Percentiles rank a stretch among this genome's conserved stretches.
Evolutionary conservation across 2,797 vertebrate genomes (phyloP).

Genomic region (Myripristis murdjan): DNA sequence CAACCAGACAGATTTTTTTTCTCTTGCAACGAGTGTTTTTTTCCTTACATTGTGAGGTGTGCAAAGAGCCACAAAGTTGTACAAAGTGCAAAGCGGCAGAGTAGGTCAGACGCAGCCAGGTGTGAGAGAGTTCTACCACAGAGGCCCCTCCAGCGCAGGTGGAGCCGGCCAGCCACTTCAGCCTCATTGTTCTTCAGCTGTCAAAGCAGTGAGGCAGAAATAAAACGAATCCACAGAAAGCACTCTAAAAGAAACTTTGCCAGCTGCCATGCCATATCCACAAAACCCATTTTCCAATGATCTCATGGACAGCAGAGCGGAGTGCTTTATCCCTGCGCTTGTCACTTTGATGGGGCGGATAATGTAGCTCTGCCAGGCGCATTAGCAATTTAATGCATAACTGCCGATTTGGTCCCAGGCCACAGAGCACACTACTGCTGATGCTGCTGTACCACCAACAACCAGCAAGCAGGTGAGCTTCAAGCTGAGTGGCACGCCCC

Average conservation of each 20-base stretch:
- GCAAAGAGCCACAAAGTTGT: slow-evolving; percentile 20
- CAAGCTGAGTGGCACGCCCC: slow-evolving; percentile 2
- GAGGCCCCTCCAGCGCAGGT: slow-evolving; percentile 26
- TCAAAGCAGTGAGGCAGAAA: slow-evolving; percentile 63
- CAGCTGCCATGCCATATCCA: slow-evolving; percentile 36
- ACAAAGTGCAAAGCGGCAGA: slow-evolving; percentile 13
- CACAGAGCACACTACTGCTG: slow-evolving; percentile 44
- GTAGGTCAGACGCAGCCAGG: slow-evolving; percentile 44
- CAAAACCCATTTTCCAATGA: slow-evolving; percentile 69
- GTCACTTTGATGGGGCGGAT: slow-evolving; percentile 70
- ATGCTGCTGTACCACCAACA: slow-evolving; percentile 32
- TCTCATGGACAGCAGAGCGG: slow-evolving; percentile 61
- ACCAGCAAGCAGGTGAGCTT: slow-evolving; percentile 25
- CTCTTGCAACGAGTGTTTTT: not conserved
- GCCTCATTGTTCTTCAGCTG: slow-evolving; percentile 62
- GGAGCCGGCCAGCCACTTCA: slow-evolving; percentile 41
- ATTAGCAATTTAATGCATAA: slow-evolving; percentile 76
- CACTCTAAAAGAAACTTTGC: slow-evolving; percentile 57
- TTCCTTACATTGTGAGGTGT: slow-evolving; percentile 19
- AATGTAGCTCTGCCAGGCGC: slow-evolving; percentile 69
- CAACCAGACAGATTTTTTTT: not conserved
- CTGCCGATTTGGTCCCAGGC: slow-evolving; percentile 64
- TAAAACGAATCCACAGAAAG: slow-evolving; percentile 62
- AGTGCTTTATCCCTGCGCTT: slow-evolving; percentile 64
- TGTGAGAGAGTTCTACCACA: slow-evolving; percentile 36